Base-by-base conservation (phyloP, 2,113 vertebrate genomes). In the Phaethornis superciliosus region DNA sequence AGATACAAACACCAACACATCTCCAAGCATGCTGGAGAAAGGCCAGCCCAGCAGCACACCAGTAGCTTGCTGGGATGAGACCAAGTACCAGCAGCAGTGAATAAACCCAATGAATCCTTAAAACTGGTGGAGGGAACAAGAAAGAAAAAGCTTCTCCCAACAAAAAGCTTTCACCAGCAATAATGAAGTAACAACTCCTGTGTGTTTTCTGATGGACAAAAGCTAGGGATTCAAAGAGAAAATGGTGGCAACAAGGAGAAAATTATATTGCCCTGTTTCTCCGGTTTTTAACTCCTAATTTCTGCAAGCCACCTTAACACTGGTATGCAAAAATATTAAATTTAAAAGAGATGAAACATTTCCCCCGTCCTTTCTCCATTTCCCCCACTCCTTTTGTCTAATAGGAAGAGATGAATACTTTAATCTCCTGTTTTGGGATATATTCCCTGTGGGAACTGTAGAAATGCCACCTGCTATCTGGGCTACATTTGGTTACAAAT, bases 401-500 rank as follows among this genome's bases (percentile, higher is more conserved):
- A 58, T n/a, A 67, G 58, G 79, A 93, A 84, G 59, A 79, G 46
- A 35, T 0, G 7, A 86, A 69, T 88, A 90, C 94, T 92, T 35
- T 62, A 44, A 80, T 85, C 56, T 89, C 89, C 89, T 12, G 22
- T 89, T 76, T 91, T 35, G 81, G 96, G 88, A 94, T 64, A 69
- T 24, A 80, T 82, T 82, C 85, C 91, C 88, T 17, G 88, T 85
- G 93, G 94, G 70, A 91, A 75, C 26, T 68, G 81, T 44, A 65
- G 89, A 93, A 96, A 93, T 93, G 88, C 81, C 89, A 96, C 96
- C 96, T 95, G 91, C 72, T 93, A 88, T 93, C 94, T 2, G 8
- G 30, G 78, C 74, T 60, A 37, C 70, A 37, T 85, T 64, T 71
- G 87, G 64, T 89, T 90, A 89, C 90, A 82, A 85, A 91, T 81